A percentile compares a stretch with the other conserved stretches of the same genome.
phyloP scores from a whole-genome alignment of 1,140 invertebrate species.

The Drosophila lacertosa region DNA sequence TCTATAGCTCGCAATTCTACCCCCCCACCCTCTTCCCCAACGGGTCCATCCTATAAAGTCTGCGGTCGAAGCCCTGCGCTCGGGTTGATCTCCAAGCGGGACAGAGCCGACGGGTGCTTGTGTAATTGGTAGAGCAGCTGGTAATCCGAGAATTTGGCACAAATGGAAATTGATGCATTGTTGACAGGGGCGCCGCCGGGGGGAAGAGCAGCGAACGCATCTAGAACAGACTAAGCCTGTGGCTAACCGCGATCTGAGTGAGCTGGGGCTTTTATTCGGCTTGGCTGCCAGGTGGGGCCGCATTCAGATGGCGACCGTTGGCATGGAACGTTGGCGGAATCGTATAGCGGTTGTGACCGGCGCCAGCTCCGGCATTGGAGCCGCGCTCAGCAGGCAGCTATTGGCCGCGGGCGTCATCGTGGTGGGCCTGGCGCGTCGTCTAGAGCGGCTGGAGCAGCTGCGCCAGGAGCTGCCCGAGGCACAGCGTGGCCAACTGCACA shows the following conservation, averaged over 20 bases:
- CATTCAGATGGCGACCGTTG: conserved; percentile 32
- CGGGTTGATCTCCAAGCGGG: neutral
- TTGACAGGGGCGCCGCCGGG: neutral
- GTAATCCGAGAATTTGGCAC: conserved; percentile 5
- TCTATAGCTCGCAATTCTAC: no score
- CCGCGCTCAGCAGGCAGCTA: conserved; percentile 85
- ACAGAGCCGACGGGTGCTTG: neutral
- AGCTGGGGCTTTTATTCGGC: neutral
- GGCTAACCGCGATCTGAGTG: neutral
- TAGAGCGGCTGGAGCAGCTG: conserved; percentile 85
- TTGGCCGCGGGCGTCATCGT: conserved; percentile 87
- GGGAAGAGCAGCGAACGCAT: neutral
- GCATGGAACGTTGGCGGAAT: conserved; percentile 88
- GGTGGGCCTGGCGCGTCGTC: conserved; percentile 88
- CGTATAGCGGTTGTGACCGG: conserved; percentile 90
- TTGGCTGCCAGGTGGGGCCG: neutral
- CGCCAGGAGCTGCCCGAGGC: conserved; percentile 32
- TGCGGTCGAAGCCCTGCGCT: conserved; percentile 7
- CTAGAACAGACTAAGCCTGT: neutral
- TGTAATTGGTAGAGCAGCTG: neutral
- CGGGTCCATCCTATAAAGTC: no score
- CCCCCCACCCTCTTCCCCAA: no score
- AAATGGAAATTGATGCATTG: neutral
- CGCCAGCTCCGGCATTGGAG: conserved; percentile 89
- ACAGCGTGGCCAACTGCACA: conserved; percentile 53